Evolutionary conservation across 2,797 vertebrate genomes (phyloP).

Genomic region (Protonibea diacanthus): DNA sequence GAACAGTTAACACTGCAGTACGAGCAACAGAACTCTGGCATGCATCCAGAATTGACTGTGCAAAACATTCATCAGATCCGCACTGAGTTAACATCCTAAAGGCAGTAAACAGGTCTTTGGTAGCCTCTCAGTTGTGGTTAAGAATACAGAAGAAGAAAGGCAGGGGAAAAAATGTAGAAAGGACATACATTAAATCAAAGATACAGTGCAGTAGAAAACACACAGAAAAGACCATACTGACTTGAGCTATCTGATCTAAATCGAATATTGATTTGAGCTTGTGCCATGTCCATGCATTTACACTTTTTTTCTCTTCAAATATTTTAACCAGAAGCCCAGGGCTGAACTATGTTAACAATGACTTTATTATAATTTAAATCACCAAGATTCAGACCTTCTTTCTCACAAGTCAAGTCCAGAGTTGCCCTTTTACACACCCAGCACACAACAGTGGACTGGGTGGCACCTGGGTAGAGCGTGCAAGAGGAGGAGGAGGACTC

Average conservation of each 20-base stretch:
- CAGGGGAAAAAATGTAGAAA: background rate
- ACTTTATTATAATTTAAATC: background rate
- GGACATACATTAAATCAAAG: background rate
- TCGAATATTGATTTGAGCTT: background rate
- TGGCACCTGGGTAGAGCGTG: too few species aligned
- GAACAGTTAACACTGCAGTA: constrained; percentile 82
- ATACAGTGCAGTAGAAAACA: background rate
- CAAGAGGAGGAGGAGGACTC: too few species aligned
- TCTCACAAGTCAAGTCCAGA: too few species aligned
- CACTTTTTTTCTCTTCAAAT: background rate
- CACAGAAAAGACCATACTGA: background rate
- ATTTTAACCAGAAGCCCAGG: background rate
- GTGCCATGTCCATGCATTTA: background rate
- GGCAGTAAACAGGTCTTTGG: constrained; percentile 75
- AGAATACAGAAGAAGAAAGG: constrained; percentile 25
- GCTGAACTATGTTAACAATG: background rate
- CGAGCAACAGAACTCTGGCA: constrained; percentile 76
- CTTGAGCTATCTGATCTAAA: background rate
- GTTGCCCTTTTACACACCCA: too few species aligned
- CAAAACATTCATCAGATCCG: constrained; percentile 78
- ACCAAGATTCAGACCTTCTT: background rate
- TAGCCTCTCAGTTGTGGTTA: constrained; percentile 54
- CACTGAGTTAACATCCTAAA: constrained; percentile 65
- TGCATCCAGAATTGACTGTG: constrained; percentile 71
- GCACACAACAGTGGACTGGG: too few species aligned